Conservation (phyloP, 2,888 invertebrate genomes). For the Plagodis dolabraria region DNA sequence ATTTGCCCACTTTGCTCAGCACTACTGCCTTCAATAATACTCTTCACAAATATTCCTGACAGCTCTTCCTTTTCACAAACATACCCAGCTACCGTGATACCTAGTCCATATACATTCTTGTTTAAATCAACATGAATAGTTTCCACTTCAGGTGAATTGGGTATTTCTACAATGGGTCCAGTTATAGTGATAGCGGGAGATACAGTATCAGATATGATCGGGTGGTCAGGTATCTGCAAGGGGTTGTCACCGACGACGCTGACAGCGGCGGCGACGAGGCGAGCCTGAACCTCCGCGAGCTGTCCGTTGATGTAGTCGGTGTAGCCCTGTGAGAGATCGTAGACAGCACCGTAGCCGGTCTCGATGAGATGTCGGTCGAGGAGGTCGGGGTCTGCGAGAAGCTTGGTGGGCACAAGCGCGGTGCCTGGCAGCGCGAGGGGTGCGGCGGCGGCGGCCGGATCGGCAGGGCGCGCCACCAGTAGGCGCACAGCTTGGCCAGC, state of each 20-base stretch:
- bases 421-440: constrained; percentile 88
- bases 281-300: constrained; percentile 60
- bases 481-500: constrained; percentile 93
- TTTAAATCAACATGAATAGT: constrained; percentile 94
- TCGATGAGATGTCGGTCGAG: constrained; percentile 93
- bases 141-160: constrained; percentile 94
- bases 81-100: constrained; percentile 98
- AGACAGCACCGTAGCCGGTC: constrained; percentile 88
- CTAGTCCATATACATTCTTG: constrained; percentile 96
- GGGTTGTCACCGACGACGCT: constrained; percentile 77
- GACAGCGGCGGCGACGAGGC: constrained; percentile 71
- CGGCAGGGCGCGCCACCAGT: constrained; percentile 96
- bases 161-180: constrained; percentile 77
- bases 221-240: constrained; percentile 70
- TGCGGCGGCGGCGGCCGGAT: constrained; percentile 92
- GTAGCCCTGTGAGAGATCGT: constrained; percentile 75
- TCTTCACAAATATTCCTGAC: constrained; percentile 99
- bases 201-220: constrained; percentile 62
- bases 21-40: constrained; percentile 98
- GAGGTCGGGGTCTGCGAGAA: constrained; percentile 95
- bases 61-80: constrained; percentile 99
- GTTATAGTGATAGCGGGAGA: constrained; percentile 80
- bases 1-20: constrained; percentile 97
- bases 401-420: constrained; percentile 96
- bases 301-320: constrained; percentile 70